Base-by-base conservation (phyloP, 2,797 vertebrate species). In the Rhyacichthys aspro region DNA sequence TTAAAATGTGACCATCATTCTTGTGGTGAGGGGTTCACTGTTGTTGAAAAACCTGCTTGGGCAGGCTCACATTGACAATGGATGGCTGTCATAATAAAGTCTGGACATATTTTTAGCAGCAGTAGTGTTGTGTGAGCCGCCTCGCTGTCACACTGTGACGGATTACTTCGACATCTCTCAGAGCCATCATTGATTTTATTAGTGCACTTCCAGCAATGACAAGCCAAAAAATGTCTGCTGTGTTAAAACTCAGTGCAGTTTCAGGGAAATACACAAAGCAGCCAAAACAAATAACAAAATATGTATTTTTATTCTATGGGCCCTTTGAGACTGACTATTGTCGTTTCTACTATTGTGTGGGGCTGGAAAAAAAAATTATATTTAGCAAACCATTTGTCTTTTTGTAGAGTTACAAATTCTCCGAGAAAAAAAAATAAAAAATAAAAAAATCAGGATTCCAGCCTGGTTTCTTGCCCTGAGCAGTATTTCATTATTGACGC, bases 181-280 rank as follows among this genome's bases (percentile, higher is more conserved):
- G 18, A 41, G 14, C 14, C n/a, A 42, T 28, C 18, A 55, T 41
- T 41, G 52, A 55, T 55, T 54, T 54, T 55, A 55, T 41, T 55
- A 42, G 52, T 32, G n/a, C 52, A 15, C 38, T 55, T 55, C 37
- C 38, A 23, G 9, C 19, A 55, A 42, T 41, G 38, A 55, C 38
- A 42, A 42, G 38, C 38, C 14, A 55, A 55, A 54, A 54, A 11
- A 52, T 10, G 3, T 28, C 14, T 11, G 12, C 9, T 9, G 23
- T 42, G 18, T 28, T 15, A 55, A 41, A 9, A 17, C 16, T 39
- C 18, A 12, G 18, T 39, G 15, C 5, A 15, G 11, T 52, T 52
- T 17, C 38, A 39, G 11, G 2, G 38, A 5, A 42, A 32, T 14
- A 28, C 18, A 11, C 14, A n/a, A 41, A 28, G 18, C 49, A 53